These are phyloP conservation scores for Lydus trimaculatus DNA, from an alignment of 2,888 invertebrate genomes.

Conservation along the genomic window DNA sequence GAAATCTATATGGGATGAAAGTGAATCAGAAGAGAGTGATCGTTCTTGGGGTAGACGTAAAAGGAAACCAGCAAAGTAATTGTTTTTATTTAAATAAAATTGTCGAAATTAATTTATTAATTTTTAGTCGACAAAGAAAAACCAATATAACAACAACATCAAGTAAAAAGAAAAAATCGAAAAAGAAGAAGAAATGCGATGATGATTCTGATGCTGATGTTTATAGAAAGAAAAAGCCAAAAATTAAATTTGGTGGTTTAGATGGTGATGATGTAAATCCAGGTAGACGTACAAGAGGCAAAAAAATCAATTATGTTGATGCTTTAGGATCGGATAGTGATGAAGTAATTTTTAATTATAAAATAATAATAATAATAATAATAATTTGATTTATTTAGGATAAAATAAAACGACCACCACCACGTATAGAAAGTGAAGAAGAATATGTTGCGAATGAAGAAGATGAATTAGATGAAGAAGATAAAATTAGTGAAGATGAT, in stretches of 20 bases:
- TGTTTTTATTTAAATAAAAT: neutral
- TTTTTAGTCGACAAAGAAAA: conserved; percentile 14
- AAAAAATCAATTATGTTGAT: conserved; percentile 80
- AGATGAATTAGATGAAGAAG: conserved; percentile 59
- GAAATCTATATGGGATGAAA: conserved; percentile 67
- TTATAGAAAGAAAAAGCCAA: conserved; percentile 52
- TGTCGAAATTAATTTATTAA: neutral
- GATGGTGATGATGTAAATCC: conserved; percentile 62
- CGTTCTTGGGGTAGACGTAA: conserved; percentile 65
- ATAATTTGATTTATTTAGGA: conserved; percentile 52
- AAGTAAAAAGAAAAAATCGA: conserved; percentile 56
- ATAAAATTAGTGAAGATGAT: conserved; percentile 55
- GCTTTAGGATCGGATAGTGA: conserved; percentile 77
- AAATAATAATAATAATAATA: neutral
- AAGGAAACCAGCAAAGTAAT: conserved; percentile 49
- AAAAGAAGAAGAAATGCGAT: conserved; percentile 61
- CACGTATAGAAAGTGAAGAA: conserved; percentile 63
- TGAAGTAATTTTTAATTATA: conserved; percentile 63
- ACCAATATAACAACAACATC: conserved; percentile 4
- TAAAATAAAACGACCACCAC: conserved; percentile 58
- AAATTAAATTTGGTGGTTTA: conserved; percentile 66
- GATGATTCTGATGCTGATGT: conserved; percentile 59
- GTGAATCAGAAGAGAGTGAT: conserved; percentile 69
- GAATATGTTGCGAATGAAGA: conserved; percentile 64
- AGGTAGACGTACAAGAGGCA: conserved; percentile 74